phyloP scores from a whole-genome alignment of 2,113 vertebrate species.

The Holacanthus passer region DNA sequence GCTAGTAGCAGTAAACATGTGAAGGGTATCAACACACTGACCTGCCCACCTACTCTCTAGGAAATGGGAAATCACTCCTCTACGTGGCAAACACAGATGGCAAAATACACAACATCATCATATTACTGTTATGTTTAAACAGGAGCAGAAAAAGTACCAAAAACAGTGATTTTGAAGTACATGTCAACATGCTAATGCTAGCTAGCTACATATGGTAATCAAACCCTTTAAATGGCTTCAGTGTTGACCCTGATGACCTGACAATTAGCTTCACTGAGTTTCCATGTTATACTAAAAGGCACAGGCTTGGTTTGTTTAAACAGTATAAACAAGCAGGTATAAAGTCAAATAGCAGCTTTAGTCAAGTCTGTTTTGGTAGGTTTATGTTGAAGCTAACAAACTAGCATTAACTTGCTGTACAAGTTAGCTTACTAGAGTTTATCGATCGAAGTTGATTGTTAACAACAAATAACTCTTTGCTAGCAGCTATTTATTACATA shows the following conservation, averaged over 20 bases:
- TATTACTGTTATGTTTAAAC: no score
- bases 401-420: background rate
- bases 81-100: background rate
- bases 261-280: background rate
- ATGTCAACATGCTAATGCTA: slow-evolving; percentile 9
- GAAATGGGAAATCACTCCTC: background rate
- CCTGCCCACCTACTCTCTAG: background rate
- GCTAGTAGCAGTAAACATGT: background rate
- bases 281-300: background rate
- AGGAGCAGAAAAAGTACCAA: no score
- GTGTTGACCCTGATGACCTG: slow-evolving; percentile 24
- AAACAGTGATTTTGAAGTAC: background rate
- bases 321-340: background rate
- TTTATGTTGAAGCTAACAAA: background rate
- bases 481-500: background rate
- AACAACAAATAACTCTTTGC: background rate
- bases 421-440: slow-evolving; percentile 26
- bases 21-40: background rate
- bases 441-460: background rate
- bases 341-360: background rate
- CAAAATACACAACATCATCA: background rate
- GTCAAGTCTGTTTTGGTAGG: accelerated
- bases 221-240: slow-evolving; percentile 46
- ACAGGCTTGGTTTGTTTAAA: background rate
- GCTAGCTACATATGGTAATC: background rate